A percentile compares a stretch with the other conserved stretches of the same genome.
Evolutionary conservation across 2,797 vertebrate genomes (phyloP).

Genomic region (Alosa sapidissima): DNA sequence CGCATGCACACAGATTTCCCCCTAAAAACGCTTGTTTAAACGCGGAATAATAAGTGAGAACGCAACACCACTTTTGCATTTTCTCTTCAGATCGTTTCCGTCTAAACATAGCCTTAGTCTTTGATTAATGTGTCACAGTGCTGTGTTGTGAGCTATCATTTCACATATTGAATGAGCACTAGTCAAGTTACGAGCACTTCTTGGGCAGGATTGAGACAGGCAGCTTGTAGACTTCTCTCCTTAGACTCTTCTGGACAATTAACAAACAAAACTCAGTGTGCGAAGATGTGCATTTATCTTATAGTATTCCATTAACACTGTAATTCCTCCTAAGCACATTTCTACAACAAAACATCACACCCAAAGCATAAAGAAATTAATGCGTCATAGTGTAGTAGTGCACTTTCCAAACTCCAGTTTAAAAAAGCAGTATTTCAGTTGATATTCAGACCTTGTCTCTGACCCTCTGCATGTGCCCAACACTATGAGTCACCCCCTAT

Average conservation of each 20-base stretch:
- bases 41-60: no score
- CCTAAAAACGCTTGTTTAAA: no score
- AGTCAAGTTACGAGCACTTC: not conserved
- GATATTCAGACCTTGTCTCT: not conserved
- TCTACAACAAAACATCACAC: conserved; percentile 10
- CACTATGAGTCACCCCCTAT: not conserved
- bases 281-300: not conserved
- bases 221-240: not conserved
- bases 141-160: not conserved
- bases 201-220: not conserved
- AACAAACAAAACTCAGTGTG: not conserved
- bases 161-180: not conserved
- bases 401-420: conserved; percentile 49
- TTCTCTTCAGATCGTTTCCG: no score
- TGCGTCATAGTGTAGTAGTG: not conserved
- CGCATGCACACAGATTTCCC: no score
- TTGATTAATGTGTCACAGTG: not conserved
- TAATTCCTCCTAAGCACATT: not conserved
- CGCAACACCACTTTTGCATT: no score
- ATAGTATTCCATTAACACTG: not conserved
- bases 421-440: conserved; percentile 1
- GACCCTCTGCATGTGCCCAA: not conserved
- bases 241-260: not conserved
- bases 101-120: not conserved
- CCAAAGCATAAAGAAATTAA: not conserved